Percentiles rank a stretch among this genome's conserved stretches.
phyloP scores from a whole-genome alignment of 2,888 invertebrate species.

The Pristionchus arcanus region DNA sequence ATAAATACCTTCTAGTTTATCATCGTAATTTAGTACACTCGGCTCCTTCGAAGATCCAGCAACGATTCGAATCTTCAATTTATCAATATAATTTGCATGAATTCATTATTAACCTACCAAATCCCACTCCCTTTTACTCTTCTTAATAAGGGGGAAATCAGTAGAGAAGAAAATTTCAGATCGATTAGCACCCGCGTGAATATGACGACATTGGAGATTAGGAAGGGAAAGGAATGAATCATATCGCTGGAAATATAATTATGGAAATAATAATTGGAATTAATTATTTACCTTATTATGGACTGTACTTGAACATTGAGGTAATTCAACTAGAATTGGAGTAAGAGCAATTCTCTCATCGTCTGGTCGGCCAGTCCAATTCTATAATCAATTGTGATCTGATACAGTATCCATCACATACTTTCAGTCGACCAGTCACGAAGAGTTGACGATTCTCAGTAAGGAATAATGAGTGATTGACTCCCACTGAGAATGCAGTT shows the following conservation, averaged over 20 bases:
- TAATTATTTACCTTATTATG: neutral
- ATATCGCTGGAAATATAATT: neutral
- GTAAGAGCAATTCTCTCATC: slow-evolving; percentile 3
- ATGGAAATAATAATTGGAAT: neutral
- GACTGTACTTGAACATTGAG: neutral
- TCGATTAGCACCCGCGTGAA: neutral
- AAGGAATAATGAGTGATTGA: slow-evolving; percentile 13
- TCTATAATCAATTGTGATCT: neutral
- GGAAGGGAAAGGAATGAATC: neutral
- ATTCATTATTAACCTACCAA: neutral
- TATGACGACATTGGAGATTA: slow-evolving; percentile 5
- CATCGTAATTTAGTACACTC: neutral
- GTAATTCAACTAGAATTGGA: neutral
- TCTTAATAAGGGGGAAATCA: neutral
- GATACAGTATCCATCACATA: neutral
- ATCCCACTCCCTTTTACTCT: neutral
- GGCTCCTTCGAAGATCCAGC: neutral
- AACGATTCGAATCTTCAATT: neutral
- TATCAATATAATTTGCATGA: neutral
- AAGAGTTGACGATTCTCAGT: slow-evolving; percentile 4
- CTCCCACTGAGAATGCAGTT: slow-evolving; percentile 8
- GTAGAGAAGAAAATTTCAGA: neutral
- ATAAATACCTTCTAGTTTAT: neutral
- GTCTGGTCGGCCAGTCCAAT: slow-evolving; percentile 21
- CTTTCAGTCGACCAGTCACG: slow-evolving; percentile 12